Conservation (phyloP, 2,113 vertebrate genomes). For the Trichomycterus rosablanca region DNA sequence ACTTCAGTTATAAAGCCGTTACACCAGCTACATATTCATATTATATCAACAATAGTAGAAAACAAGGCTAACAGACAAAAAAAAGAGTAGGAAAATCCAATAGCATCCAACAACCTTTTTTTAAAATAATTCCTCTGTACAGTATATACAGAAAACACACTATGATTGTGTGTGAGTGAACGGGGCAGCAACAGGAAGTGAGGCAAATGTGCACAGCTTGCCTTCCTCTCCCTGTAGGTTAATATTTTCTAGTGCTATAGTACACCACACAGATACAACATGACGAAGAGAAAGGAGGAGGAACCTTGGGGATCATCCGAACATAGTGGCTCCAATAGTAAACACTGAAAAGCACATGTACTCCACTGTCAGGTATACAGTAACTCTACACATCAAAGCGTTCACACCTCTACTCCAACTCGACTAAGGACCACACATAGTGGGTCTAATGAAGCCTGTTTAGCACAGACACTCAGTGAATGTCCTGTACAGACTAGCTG, state of each 20-base stretch:
- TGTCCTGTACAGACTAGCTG: neutral
- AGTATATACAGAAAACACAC: slow-evolving; percentile 84
- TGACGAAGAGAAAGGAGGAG: slow-evolving; percentile 14
- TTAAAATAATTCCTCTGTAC: slow-evolving; percentile 94
- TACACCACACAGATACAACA: slow-evolving; percentile 41
- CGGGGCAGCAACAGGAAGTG: slow-evolving; percentile 24
- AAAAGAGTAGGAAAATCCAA: slow-evolving; percentile 47
- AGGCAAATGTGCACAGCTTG: slow-evolving; percentile 28
- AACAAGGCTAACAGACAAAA: slow-evolving; percentile 60
- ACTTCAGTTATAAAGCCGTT: slow-evolving; percentile 47
- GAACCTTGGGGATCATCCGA: neutral
- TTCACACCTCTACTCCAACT: neutral
- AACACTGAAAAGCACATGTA: slow-evolving; percentile 17
- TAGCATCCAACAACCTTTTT: slow-evolving; percentile 70
- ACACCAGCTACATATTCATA: slow-evolving; percentile 69
- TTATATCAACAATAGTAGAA: slow-evolving; percentile 69
- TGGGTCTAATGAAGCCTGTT: slow-evolving; percentile 14
- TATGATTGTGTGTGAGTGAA: slow-evolving; percentile 48
- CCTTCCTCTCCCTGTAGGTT: slow-evolving; percentile 31
- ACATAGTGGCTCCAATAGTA: slow-evolving; percentile 6
- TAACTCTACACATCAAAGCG: slow-evolving; percentile 9
- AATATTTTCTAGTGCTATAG: slow-evolving; percentile 43
- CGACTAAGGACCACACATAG: slow-evolving; percentile 10
- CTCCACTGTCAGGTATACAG: slow-evolving; percentile 19
- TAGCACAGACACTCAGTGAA: too few relatives aligned